phyloP scores from a whole-genome alignment of 2,888 invertebrate genomes.

The Neoascia interrupta region DNA sequence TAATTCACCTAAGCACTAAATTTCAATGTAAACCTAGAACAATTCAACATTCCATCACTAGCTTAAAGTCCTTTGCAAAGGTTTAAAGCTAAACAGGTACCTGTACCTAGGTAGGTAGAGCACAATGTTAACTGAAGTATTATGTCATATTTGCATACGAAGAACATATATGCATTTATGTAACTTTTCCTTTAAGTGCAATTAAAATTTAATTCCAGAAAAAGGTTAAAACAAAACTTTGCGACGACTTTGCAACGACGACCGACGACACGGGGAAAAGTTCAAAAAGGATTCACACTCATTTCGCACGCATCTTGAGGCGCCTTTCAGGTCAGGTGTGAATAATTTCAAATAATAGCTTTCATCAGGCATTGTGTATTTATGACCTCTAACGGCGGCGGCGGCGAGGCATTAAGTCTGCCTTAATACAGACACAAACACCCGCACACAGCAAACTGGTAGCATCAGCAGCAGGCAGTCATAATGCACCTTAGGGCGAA shows the following conservation, averaged over 20 bases:
- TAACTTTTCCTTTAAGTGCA: conserved; percentile 63
- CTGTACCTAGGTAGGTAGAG: too few relatives aligned
- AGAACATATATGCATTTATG: too few relatives aligned
- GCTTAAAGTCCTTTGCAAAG: too few relatives aligned
- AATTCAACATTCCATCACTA: too few relatives aligned
- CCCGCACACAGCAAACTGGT: conserved; percentile 35
- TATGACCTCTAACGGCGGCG: conserved; percentile 65
- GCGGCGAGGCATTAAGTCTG: conserved; percentile 56
- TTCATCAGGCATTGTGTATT: conserved; percentile 57
- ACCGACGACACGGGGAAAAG: conserved; percentile 22
- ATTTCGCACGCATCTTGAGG: conserved; percentile 69
- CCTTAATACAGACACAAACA: not conserved
- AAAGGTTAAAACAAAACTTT: too few relatives aligned
- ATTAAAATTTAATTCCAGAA: conserved; percentile 62
- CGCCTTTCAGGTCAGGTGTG: conserved; percentile 70
- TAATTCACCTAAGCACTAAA: too few relatives aligned
- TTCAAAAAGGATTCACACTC: conserved; percentile 68
- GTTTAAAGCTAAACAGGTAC: too few relatives aligned
- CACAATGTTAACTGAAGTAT: conserved; percentile 13
- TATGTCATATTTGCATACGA: conserved; percentile 42
- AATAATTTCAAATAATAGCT: conserved; percentile 69
- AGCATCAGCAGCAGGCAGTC: conserved; percentile 47
- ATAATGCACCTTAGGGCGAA: conserved; percentile 57
- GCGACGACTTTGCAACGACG: too few relatives aligned
- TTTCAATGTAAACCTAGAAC: too few relatives aligned